A percentile compares a stretch with the other conserved stretches of the same genome.
These are phyloP conservation scores for Mormyrops attenuatus DNA, from an alignment of 2,797 vertebrate species.

Conservation along the genomic window DNA sequence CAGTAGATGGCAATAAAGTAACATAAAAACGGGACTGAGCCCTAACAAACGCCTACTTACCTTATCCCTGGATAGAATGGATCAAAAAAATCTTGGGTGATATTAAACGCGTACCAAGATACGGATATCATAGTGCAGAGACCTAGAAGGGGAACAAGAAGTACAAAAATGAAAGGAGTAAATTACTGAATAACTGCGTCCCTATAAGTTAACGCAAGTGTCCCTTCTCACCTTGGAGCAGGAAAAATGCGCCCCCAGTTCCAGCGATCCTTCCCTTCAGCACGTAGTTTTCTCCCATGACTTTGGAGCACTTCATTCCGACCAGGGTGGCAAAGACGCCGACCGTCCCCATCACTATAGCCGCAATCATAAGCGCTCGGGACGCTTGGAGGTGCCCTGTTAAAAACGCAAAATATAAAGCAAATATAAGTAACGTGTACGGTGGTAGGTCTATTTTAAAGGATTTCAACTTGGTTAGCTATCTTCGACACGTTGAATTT, in stretches of 20 bases:
- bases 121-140: slow-evolving; percentile 74
- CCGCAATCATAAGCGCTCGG: slow-evolving; percentile 77
- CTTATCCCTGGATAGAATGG: slow-evolving; percentile 72
- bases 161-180: neutral
- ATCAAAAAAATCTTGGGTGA: slow-evolving; percentile 80
- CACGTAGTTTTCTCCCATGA: slow-evolving; percentile 62
- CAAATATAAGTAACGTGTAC: neutral
- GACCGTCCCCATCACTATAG: slow-evolving; percentile 70
- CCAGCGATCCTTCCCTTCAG: slow-evolving; percentile 68
- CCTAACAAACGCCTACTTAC: slow-evolving; percentile 55
- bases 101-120: slow-evolving; percentile 83
- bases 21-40: neutral
- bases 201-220: neutral
- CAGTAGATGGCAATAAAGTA: neutral
- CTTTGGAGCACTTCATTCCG: slow-evolving; percentile 75
- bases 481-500: neutral
- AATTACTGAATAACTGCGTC: neutral
- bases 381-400: slow-evolving; percentile 80
- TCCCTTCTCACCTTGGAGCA: slow-evolving; percentile 67
- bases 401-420: slow-evolving; percentile 22
- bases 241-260: slow-evolving; percentile 64
- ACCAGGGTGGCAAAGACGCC: slow-evolving; percentile 61
- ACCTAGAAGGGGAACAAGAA: slow-evolving; percentile 51
- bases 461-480: neutral
- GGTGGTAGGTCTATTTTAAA: neutral